Base-by-base conservation (phyloP, 2,113 vertebrate species). In the Saccopteryx bilineata region DNA sequence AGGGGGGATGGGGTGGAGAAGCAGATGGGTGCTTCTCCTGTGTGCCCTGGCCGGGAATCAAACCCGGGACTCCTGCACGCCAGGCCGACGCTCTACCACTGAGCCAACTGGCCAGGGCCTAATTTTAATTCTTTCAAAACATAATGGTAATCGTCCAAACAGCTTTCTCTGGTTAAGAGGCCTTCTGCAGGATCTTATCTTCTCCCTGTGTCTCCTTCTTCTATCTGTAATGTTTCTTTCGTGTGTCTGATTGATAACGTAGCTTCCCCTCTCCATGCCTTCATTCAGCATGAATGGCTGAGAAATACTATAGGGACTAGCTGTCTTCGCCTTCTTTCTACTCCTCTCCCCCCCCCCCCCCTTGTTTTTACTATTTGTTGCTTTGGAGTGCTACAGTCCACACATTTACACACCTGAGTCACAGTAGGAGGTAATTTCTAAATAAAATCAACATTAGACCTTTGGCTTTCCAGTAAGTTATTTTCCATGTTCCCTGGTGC, bases 381-480 rank as follows among this genome's bases (percentile, higher is more conserved):
- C 71, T 88, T 79, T 56, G 54, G 58, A 82, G 26, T 39, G 54
- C 54, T 63, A 48, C 18, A 65, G 23, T 13, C 46, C 33, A 4
- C 23, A 39, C 9, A 48, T 88, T 74, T 87, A 85, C 12, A 72
- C 74, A 60, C 33, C 39, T 76, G 74, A 76, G 52, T 95, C 81
- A 74, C 23, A 93, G 89, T 75, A 93, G 94, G 90, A 85, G 87
- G 91, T 58, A 50, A 54, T 94, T 94, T 94, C 94, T 95, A 96
- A 96, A 93, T 96, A 83, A 95, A 90, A 71, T 74, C 60, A 66
- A 91, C 75, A 80, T 79, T 18, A 84, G 85, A 63, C 18, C 31
- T 98, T 96, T 69, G 95, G 0, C 60, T 79, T 95, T 97, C 97
- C 92, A 96, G 13, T 90, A 96, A 85, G 82, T 96, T 93, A 63